Evolutionary conservation across 2,113 vertebrate genomes (phyloP), one percentile per base, ranked within the genome.

Genomic region (Megaptera novaeangliae): DNA sequence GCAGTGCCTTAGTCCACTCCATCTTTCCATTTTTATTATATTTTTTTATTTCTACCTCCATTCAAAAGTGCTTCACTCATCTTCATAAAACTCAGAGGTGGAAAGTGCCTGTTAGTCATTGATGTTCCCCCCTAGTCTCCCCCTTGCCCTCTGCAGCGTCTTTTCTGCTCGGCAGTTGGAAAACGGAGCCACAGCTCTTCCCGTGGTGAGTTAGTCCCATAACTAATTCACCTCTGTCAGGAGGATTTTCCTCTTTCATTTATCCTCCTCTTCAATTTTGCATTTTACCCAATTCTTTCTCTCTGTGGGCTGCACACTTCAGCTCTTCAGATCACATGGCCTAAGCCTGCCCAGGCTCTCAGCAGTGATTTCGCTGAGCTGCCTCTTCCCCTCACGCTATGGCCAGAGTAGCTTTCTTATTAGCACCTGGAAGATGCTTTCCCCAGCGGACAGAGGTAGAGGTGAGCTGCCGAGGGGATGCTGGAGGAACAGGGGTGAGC

Each of bases 41-140:
- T 29, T 86, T 92, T 27, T 0, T 23, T 15, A 71, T 36, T 72
- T 87, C 59, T 83, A 78, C 49, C 34, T 88, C 20, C 68, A 91
- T 83, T 94, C 49, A 74, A 82, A 95, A 85, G 83, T 77, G 7
- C 61, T 88, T 92, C 91, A 84, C 86, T 91, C 36, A 93, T 94
- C 88, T 93, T 97, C 94, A 91, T 94, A 78, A 77, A 95, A 88
- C 81, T 94, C 34, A 68, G 64, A 92, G 52, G 39, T 36, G 44
- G 44, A 78, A 96, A 92, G 55, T 0, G 34, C 46, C 66, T 46
- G 75, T 71, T 88, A 83, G 72, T 96, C 93, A 64, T 39, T 39
- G 10, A 74, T 14, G 6, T 8, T 9, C 39, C 14, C 0, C 3
- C 13, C 52, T 57, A 4, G 17, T 69, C 61, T 87, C 63, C 39